Conservation (phyloP, 2,113 vertebrate genomes). For the Eurypyga helias region DNA sequence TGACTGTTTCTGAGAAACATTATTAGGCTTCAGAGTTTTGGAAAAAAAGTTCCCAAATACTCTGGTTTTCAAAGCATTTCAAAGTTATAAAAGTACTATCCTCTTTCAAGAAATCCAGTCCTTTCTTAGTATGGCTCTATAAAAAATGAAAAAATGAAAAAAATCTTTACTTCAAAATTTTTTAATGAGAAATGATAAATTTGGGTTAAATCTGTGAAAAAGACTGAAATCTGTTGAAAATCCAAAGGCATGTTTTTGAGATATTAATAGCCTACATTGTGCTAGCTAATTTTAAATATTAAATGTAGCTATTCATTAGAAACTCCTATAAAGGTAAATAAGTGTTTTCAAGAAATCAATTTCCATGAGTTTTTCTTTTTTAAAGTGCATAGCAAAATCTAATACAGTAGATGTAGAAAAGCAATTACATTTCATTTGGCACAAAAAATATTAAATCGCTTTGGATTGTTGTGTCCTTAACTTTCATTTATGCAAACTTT, state of each 20-base stretch:
- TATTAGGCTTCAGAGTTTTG: background rate
- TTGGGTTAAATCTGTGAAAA: background rate
- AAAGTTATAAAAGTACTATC: background rate
- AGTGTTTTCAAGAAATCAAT: background rate
- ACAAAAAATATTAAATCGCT: background rate
- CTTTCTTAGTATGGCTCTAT: background rate
- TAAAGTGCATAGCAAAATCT: background rate
- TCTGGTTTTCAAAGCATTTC: background rate
- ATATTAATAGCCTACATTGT: background rate
- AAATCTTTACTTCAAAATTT: background rate
- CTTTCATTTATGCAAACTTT: conserved; percentile 37
- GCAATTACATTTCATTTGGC: background rate
- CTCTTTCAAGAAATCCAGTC: background rate
- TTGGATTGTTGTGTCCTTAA: background rate
- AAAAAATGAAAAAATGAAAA: background rate
- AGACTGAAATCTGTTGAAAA: background rate
- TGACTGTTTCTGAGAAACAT: background rate
- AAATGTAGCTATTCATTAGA: background rate
- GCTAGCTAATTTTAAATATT: background rate
- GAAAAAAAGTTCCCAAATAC: background rate
- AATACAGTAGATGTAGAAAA: background rate
- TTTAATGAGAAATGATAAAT: background rate
- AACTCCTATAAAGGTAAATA: background rate
- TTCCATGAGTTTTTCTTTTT: background rate
- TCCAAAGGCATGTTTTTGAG: background rate